Evolutionary conservation across 2,113 vertebrate species (phyloP).

Genomic region (Coptodon bakossiorum): DNA sequence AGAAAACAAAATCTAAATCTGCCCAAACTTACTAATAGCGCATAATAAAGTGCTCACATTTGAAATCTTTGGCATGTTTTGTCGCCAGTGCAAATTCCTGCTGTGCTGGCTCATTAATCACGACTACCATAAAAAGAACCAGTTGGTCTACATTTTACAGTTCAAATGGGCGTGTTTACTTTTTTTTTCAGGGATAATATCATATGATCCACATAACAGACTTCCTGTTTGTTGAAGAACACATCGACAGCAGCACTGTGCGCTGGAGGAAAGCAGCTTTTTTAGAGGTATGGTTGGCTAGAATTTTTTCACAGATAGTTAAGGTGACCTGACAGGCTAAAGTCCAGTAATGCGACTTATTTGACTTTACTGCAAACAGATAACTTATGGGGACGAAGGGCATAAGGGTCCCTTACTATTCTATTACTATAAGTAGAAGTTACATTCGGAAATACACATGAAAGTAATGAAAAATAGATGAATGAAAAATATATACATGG

Average conservation of each 20-base stretch:
- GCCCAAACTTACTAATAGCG: not conserved
- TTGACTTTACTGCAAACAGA: not conserved
- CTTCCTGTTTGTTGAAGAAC: not conserved
- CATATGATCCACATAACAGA: not conserved
- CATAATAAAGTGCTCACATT: not conserved
- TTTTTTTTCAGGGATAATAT: not conserved
- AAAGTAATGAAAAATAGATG: not conserved
- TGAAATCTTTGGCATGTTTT: not conserved
- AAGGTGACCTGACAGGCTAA: not conserved
- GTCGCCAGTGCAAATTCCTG: not conserved
- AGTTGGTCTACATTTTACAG: not conserved
- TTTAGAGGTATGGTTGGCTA: not conserved
- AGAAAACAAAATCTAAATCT: not conserved
- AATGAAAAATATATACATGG: not conserved
- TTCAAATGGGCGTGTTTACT: not conserved
- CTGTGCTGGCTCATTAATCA: not conserved
- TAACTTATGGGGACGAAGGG: not conserved
- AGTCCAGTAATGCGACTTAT: not conserved
- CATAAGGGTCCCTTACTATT: not conserved
- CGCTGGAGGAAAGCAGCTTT: not conserved
- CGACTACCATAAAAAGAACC: not conserved
- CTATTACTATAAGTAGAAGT: not conserved
- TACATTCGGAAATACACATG: not conserved
- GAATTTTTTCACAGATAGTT: not conserved
- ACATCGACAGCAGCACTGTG: not conserved